Percentiles rank a stretch among this genome's conserved stretches.
phyloP scores from a whole-genome alignment of 1,140 invertebrate genomes.

The Eriosoma lanigerum region DNA sequence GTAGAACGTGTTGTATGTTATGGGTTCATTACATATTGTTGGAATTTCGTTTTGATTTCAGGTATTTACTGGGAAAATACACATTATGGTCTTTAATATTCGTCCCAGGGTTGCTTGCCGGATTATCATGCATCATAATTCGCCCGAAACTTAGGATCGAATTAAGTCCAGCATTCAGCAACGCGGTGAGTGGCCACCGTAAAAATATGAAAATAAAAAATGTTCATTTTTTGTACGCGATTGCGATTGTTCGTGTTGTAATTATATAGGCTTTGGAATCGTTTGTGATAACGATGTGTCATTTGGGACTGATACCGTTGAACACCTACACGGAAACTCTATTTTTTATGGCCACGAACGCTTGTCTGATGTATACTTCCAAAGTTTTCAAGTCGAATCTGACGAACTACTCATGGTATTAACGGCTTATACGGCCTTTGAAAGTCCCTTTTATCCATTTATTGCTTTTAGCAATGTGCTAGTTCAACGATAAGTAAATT shows the following conservation, averaged over 20 bases:
- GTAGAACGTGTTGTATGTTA: too few species aligned
- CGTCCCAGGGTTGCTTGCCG: background rate
- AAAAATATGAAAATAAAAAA: background rate
- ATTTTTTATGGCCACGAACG: conserved; percentile 8
- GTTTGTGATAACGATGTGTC: background rate
- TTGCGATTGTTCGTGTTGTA: background rate
- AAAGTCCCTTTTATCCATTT: too few species aligned
- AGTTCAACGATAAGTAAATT: background rate
- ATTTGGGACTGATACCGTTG: background rate
- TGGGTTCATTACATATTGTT: too few species aligned
- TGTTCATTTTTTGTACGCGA: background rate
- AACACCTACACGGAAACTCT: background rate
- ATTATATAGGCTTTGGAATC: background rate
- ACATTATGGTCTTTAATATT: background rate
- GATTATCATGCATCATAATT: background rate
- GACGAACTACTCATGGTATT: background rate
- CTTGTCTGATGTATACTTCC: background rate
- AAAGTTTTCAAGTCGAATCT: background rate
- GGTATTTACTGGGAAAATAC: background rate
- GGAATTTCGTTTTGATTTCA: background rate
- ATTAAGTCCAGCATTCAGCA: background rate
- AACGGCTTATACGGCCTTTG: background rate
- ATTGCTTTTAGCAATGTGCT: too few species aligned
- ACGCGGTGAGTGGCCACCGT: background rate
- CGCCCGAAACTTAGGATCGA: background rate